These are phyloP conservation scores for Eristalis tenax DNA, from an alignment of 2,888 invertebrate species.

Conservation along the genomic window DNA sequence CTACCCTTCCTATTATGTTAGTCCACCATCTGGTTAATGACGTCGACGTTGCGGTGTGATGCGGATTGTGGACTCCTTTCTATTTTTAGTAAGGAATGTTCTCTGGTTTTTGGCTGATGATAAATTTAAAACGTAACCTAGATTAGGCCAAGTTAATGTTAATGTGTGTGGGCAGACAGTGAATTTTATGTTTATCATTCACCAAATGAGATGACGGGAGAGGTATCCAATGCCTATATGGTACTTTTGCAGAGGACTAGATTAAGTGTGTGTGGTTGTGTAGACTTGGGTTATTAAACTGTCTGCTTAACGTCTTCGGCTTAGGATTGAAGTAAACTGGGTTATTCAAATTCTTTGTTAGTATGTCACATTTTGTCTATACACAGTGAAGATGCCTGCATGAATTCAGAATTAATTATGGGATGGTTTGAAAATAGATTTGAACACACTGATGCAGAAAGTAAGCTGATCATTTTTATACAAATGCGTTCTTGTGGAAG, in stretches of 20 bases:
- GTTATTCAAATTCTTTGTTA: too few species aligned
- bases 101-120: neutral
- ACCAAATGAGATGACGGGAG: neutral
- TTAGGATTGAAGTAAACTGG: too few species aligned
- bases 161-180: neutral
- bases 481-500: too few species aligned
- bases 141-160: slow-evolving; percentile 27
- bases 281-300: too few species aligned
- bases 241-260: neutral
- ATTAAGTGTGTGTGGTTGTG: too few species aligned
- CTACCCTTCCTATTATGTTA: neutral
- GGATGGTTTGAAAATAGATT: too few species aligned
- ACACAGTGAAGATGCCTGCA: too few species aligned
- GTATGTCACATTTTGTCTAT: too few species aligned
- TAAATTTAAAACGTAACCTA: slow-evolving; percentile 25
- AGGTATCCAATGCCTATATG: neutral
- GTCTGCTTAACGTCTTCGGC: too few species aligned
- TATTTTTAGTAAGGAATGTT: slow-evolving; percentile 13
- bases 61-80: neutral
- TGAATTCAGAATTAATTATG: too few species aligned
- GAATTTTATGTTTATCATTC: neutral
- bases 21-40: slow-evolving; percentile 2
- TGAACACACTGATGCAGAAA: too few species aligned
- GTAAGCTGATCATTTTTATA: too few species aligned
- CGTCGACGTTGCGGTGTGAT: slow-evolving; percentile 9